Base-by-base conservation (phyloP, 2,888 invertebrate genomes). In the Mesochorus sp. region DNA sequence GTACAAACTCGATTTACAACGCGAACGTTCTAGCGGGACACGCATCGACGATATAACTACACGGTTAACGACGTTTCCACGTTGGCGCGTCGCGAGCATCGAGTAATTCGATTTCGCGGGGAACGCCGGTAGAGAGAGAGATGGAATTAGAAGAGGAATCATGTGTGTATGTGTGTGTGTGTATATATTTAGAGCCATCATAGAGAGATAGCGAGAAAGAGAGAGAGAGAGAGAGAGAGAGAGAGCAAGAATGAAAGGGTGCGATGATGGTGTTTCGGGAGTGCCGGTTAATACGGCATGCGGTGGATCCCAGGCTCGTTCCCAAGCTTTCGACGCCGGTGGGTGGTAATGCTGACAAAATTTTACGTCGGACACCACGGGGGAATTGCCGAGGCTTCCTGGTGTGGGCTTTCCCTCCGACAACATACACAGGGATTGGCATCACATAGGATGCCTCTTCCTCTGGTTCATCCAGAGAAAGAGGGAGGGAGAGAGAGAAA, bases 1-100 rank as follows among this genome's bases (percentile, higher is more conserved):
- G 85, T 82, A 86, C 84, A 86, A 88, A 88, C 85, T 89, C 88
- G 85, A 89, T 89, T 89, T 87, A 86, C 86, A 87, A 81, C 81
- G 31, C 31, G 82, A 73, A 80, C 85, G 85, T 83, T 85, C 47
- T 34, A 85, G 83, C 86, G 85, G 86, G 88, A 88, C 88, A 88
- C 88, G 88, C 88, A 88, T 83, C 81, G 84, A 76, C 87, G 86
- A 87, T 88, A 86, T 88, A 88, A 88, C 88, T 86, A 83, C 86
- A 85, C 82, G 86, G 87, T 86, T 90, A 90, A 90, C 88, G 88
- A 88, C 88, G 87, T 89, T 89, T 87, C 86, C 84, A 84, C 86
- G 86, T 88, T 88, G 87, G 84, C 86, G 87, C 87, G 87, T 87
- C 87, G n/a, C n/a, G 87, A 84, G 87, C 86, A 86, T 84, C 86